phyloP scores from a whole-genome alignment of 1,140 invertebrate species.

The Macrotrachela quadricornifera region DNA sequence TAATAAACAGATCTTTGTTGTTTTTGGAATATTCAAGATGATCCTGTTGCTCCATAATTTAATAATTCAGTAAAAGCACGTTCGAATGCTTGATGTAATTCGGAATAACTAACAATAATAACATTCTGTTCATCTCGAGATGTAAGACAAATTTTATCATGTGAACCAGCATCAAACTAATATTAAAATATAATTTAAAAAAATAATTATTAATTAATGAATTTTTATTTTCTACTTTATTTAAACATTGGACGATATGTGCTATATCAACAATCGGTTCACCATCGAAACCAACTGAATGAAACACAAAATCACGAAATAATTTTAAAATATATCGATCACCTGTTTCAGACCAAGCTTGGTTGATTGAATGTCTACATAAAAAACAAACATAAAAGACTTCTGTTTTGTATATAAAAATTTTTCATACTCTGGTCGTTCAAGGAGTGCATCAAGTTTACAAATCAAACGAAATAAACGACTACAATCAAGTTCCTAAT shows the following conservation, averaged over 20 bases:
- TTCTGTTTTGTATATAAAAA: neutral
- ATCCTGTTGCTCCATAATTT: neutral
- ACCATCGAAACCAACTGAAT: slow-evolving; percentile 67
- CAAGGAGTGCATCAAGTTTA: slow-evolving; percentile 73
- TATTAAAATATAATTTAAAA: slow-evolving; percentile 30
- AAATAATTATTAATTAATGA: neutral
- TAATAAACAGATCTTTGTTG: no score
- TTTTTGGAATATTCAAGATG: no score
- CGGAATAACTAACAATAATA: slow-evolving; percentile 72
- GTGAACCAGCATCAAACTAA: slow-evolving; percentile 46
- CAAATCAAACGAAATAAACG: slow-evolving; percentile 65
- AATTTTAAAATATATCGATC: slow-evolving; percentile 91
- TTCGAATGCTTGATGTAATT: slow-evolving; percentile 79
- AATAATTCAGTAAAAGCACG: slow-evolving; percentile 65
- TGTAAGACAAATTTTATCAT: slow-evolving; percentile 80
- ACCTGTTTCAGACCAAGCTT: slow-evolving; percentile 83
- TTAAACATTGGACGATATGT: slow-evolving; percentile 74
- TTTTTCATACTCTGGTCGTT: slow-evolving; percentile 59
- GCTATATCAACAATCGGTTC: slow-evolving; percentile 82
- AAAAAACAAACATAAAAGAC: slow-evolving; percentile 11
- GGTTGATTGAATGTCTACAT: slow-evolving; percentile 36
- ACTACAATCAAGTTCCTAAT: slow-evolving; percentile 65
- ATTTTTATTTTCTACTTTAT: slow-evolving; percentile 43
- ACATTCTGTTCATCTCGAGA: slow-evolving; percentile 85
- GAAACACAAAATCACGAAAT: slow-evolving; percentile 89